Base-by-base conservation (phyloP, 2,797 vertebrate genomes). In the Rhabdomys pumilio region DNA sequence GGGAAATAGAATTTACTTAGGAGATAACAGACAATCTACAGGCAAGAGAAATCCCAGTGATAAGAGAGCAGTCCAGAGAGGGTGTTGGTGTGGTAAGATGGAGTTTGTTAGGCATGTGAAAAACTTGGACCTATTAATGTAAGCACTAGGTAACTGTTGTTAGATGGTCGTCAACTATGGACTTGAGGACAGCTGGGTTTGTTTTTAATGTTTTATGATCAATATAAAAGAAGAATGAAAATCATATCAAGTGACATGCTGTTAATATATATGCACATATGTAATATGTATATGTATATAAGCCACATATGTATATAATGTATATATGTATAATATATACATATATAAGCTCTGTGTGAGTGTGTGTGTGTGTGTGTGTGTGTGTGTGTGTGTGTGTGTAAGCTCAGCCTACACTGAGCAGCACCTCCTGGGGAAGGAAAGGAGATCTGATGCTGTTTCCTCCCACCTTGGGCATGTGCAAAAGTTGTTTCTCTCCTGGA, bases 381-480 rank as follows among this genome's bases (percentile, higher is more conserved):
- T 26, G 9, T 63, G 6, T 63, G 9, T 63, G 3, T 65, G 29
- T 65, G 6, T 79, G 29, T n/a, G 22, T 41, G 22, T 61, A 63
- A 0, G 55, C 63, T 89, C 47, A 41, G 20, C 38, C 38, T 79
- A 2, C 29, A 19, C 47, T 29, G 17, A 91, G 50, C 29, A 80
- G n/a, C 38, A 88, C 44, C 69, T 50, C 47, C 73, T 91, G 50
- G 20, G 72, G 91, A 90, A 94, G 31, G n/a, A 82, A 82, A 63
- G 47, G 82, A 89, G 67, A 75, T 50, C 38, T 76, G 34, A 17
- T 31, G 15, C 11, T 89, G 41, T 38, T 44, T 31, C 83, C 69
- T 89, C 76, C 83, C 89, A 55, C 73, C 72, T 2, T 82, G 83
- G 94, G 41, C 41, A 55, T 77, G 14, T 55, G 13, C 29, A 13